A percentile compares a stretch with the other conserved stretches of the same genome.
Evolutionary conservation across 2,797 vertebrate species (phyloP).

Genomic region (Enteromius paludinosus): DNA sequence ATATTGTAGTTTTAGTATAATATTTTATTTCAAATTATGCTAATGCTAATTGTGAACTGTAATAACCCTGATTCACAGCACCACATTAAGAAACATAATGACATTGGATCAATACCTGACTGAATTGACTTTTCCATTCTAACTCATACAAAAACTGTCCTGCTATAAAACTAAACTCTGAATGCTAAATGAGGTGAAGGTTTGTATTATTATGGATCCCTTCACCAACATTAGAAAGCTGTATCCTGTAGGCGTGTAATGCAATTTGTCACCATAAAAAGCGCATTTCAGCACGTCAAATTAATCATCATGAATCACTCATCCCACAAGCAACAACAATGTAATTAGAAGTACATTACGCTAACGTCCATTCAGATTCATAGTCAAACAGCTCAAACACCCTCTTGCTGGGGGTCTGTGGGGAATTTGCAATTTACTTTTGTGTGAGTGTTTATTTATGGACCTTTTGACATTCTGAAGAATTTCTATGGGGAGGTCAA

Average conservation of each 20-base stretch:
- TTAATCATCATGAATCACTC: conserved; percentile 66
- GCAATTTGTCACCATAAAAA: conserved; percentile 68
- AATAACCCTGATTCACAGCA: not conserved
- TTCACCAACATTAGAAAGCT: conserved; percentile 34
- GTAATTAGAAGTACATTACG: conserved; percentile 64
- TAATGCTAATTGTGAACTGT: not conserved
- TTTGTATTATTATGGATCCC: conserved; percentile 60
- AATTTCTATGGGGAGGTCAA: not conserved
- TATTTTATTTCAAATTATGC: not conserved
- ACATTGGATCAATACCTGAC: not conserved
- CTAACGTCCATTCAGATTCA: conserved; percentile 25
- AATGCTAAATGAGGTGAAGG: conserved; percentile 56
- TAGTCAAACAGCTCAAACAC: conserved; percentile 43
- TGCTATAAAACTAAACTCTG: not conserved
- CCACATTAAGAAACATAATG: conserved; percentile 1
- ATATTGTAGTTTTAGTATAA: not conserved
- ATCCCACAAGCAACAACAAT: conserved; percentile 61
- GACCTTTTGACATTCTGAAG: not conserved
- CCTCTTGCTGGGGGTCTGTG: not conserved
- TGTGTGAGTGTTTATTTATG: not conserved
- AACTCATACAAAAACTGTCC: not conserved
- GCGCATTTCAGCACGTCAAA: conserved; percentile 56
- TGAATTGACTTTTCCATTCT: conserved; percentile 1
- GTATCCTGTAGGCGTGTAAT: conserved; percentile 62
- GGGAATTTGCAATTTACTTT: not conserved